Base-by-base conservation (phyloP, 1,140 invertebrate species). In the Tetramorium parvispinum region DNA sequence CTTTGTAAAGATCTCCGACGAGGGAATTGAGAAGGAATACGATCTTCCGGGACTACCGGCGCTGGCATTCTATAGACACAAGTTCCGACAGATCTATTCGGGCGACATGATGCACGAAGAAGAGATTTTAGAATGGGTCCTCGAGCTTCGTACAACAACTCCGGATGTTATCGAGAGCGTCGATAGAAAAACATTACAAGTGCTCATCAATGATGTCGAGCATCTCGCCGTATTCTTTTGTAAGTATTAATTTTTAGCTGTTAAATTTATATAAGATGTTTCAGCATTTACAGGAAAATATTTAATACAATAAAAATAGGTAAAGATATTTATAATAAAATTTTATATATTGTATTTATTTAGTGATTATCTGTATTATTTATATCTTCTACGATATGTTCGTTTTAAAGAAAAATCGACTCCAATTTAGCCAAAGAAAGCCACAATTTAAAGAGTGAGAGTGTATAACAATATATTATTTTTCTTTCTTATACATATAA, bases 201-300 rank as follows among this genome's bases (percentile, higher is more conserved):
- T 98, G 91, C 95, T 99, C 6, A 98, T 99, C 87, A 97, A 98
- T 92, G 98, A 98, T 92, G 97, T 98, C 37, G 98, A 98, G 93
- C 98, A 98, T 95, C 96, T 99, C 70, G 98, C 98, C 81, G 98
- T 99, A 55, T 98, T 98, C 94, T 99, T 99, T 96, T 99, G 98
- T 98, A 96, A 97, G 97, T 96, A 71, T 71, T 8, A 21, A 18
- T 13, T 81, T 65, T 85, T 51, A 59, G 11, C 7, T 59, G 43
- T 27, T 59, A 43, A 18, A 70, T 43, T 71, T 7, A 55, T 32
- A 27, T 49, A 24, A 16, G 7, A 3, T 40, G 0, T 65, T n/a
- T 65, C 8, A 40, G 8, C 3, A 37, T 65, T 32, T 65, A 37
- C 16, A 37, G 32, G 1, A 37, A 65, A 40, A 57, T 24, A 24